Evolutionary conservation across 1,140 invertebrate species (phyloP).

Genomic region (Pollicipes pollicipes): DNA sequence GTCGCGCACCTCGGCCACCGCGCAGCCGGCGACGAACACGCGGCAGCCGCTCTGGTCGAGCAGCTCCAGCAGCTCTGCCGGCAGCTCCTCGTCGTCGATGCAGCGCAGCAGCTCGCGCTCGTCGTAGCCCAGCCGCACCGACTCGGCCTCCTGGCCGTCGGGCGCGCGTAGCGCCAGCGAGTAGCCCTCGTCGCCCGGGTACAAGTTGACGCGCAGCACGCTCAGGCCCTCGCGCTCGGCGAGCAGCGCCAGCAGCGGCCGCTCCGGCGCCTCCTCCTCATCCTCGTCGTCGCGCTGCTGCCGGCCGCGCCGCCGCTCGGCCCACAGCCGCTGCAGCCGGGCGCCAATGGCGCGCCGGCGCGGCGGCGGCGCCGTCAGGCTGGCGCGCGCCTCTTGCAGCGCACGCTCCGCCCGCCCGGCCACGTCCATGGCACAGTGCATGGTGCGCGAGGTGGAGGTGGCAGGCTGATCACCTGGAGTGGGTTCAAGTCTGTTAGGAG

Average conservation of each 20-base stretch:
- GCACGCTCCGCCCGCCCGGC: not conserved
- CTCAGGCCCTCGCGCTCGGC: conserved; percentile 66
- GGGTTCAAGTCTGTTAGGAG: too few relatives aligned
- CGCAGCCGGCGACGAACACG: conserved; percentile 78
- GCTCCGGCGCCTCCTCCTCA: not conserved
- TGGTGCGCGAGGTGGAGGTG: not conserved
- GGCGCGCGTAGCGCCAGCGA: conserved; percentile 54
- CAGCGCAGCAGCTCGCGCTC: conserved; percentile 41
- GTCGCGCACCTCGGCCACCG: conserved; percentile 77
- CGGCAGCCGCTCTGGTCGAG: conserved; percentile 56
- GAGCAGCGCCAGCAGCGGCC: conserved; percentile 52
- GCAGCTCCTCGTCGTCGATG: conserved; percentile 69
- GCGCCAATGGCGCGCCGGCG: not conserved
- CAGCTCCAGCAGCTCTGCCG: conserved; percentile 63
- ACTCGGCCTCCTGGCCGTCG: conserved; percentile 29
- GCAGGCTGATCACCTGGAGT: too few relatives aligned
- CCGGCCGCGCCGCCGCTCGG: not conserved
- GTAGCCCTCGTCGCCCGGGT: conserved; percentile 79
- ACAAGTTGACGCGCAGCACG: conserved; percentile 73
- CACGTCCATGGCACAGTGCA: not conserved
- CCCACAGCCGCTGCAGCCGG: not conserved
- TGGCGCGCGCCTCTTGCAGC: not conserved
- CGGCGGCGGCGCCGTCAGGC: not conserved
- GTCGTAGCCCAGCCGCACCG: conserved; percentile 32
- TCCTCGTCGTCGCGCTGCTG: not conserved